Base-by-base conservation (phyloP, 2,797 vertebrate genomes). In the Intellagama lesueurii region DNA sequence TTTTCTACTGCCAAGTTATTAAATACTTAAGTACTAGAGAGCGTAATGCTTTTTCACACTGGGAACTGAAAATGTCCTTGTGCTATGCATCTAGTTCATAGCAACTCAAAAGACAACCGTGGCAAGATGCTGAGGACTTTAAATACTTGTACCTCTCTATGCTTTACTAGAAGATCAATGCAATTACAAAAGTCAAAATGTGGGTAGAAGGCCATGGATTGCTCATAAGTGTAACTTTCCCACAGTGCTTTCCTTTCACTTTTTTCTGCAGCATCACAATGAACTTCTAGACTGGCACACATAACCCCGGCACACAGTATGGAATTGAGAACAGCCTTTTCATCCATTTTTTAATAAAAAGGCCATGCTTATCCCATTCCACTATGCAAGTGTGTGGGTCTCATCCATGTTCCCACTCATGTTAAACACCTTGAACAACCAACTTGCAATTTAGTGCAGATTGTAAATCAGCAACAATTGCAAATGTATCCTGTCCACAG, bases 1-100 rank as follows among this genome's bases (percentile, higher is more conserved):
- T 28, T 82, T 81, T 76, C 84, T 68, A 28, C n/a, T 77, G 72
- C 78, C 56, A 81, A 69, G 26, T 68, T 86, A 47, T 60, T 80
- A 81, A 70, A 83, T 79, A 17, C 47, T 52, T 83, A 40, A 52
- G 56, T 32, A 52, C 84, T n/a, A 82, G 2, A 52, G 56, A 52
- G n/a, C 64, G 78, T 9, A 64, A 75, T 52, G 44, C 75, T 49
- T 24, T 68, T 86, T 86, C 81, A 56, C 44, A 82, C 7, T 66
- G 60, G 11, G 77, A 86, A 68, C 19, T 35, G 32, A 52, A 5
- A 40, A 2, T 44, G 47, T 52, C 47, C 14, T 75, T 73, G 52
- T 89, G 28, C 26, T 81, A 80, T 79, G 32, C 47, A 70, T 69
- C 64, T 72, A 44, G 30, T 72, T 32, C 22, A 32, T 52, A 12